A percentile compares a stretch with the other conserved stretches of the same genome.
These are phyloP conservation scores for Troides oblongomaculatus DNA, from an alignment of 2,888 invertebrate genomes.

Conservation along the genomic window DNA sequence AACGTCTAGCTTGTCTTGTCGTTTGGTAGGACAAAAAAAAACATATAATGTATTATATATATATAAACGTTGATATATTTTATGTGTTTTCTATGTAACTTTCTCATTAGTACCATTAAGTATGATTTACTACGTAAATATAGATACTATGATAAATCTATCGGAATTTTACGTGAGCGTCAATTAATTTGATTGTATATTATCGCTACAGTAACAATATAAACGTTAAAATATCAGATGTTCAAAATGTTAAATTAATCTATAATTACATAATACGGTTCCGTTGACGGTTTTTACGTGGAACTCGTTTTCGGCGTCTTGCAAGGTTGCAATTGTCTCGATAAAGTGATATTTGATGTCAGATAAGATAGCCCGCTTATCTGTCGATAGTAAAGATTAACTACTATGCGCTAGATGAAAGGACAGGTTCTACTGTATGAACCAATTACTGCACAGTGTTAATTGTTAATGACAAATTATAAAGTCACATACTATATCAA, in stretches of 20 bases:
- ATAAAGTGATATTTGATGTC: slow-evolving; percentile 51
- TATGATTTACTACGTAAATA: background rate
- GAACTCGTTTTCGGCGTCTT: slow-evolving; percentile 54
- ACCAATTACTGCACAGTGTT: slow-evolving; percentile 30
- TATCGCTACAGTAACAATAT: slow-evolving; percentile 23
- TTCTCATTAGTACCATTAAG: background rate
- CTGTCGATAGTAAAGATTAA: slow-evolving; percentile 70
- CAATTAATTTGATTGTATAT: slow-evolving; percentile 11
- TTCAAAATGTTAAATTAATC: slow-evolving; percentile 41
- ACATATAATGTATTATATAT: too few relatives aligned
- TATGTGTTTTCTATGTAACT: background rate
- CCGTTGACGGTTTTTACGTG: slow-evolving; percentile 51
- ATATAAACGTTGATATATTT: too few relatives aligned
- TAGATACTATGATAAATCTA: background rate
- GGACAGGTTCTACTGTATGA: slow-evolving; percentile 50
- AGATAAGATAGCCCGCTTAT: slow-evolving; percentile 65
- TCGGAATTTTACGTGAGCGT: background rate
- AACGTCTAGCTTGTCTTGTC: too few relatives aligned
- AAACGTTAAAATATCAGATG: slow-evolving; percentile 35
- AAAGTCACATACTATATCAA: background rate
- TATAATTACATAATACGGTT: slow-evolving; percentile 59
- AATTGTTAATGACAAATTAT: slow-evolving; percentile 43
- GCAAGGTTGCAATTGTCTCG: slow-evolving; percentile 51
- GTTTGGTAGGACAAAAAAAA: too few relatives aligned
- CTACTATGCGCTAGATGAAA: slow-evolving; percentile 68